Evolutionary conservation across 1,140 invertebrate species (phyloP).

Genomic region (Pogonomyrmex barbatus): DNA sequence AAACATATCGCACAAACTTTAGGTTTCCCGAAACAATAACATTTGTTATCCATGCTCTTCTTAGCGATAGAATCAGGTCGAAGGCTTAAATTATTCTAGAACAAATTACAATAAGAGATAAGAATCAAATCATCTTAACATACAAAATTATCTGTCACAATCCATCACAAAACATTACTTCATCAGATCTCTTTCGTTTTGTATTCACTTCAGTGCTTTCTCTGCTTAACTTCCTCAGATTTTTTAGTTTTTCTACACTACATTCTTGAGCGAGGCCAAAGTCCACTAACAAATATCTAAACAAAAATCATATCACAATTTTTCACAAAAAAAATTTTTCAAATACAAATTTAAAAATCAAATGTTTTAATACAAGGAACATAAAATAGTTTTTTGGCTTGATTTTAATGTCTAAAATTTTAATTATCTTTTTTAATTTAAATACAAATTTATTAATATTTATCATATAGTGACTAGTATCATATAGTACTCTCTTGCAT

Average conservation of each 20-base stretch:
- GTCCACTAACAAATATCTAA: slow-evolving; percentile 92
- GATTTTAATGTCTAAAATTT: too few species aligned
- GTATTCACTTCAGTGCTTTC: slow-evolving; percentile 27
- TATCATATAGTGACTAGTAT: too few species aligned
- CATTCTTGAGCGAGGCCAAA: slow-evolving; percentile 94
- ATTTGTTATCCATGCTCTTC: slow-evolving; percentile 80
- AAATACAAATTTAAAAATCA: too few species aligned
- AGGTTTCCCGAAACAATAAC: slow-evolving; percentile 89
- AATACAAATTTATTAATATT: too few species aligned
- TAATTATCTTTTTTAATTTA: too few species aligned
- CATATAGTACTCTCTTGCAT: not conserved
- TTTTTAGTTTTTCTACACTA: slow-evolving; percentile 58
- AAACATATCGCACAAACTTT: slow-evolving; percentile 89
- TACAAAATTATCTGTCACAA: not conserved
- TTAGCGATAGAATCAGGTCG: slow-evolving; percentile 68
- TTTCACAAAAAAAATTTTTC: too few species aligned
- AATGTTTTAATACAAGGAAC: too few species aligned
- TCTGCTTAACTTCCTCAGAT: slow-evolving; percentile 48
- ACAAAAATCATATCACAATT: not conserved
- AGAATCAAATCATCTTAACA: not conserved
- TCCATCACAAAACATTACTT: slow-evolving; percentile 74
- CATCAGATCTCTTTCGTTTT: slow-evolving; percentile 81
- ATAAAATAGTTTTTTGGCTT: too few species aligned
- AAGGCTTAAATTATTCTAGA: slow-evolving; percentile 78
- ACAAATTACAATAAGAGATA: slow-evolving; percentile 13